Evolutionary conservation across 2,888 invertebrate species (phyloP), one percentile per base, ranked within the genome.

Genomic region (Alcis repandata): DNA sequence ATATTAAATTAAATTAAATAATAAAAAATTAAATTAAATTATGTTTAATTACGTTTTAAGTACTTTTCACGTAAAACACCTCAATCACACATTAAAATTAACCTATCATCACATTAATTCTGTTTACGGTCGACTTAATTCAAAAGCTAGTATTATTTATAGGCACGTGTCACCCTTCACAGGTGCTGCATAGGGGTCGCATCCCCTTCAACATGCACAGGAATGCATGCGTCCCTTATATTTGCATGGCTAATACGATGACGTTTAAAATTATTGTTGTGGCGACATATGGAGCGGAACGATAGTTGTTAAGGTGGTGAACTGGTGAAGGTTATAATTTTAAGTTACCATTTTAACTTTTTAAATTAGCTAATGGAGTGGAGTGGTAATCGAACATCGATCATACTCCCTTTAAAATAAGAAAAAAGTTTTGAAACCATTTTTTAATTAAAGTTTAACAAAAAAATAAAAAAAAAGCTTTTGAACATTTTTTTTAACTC

Each of bases 231-330:
- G 59, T 80, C 88, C 86, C 84, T 76, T 72, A 79, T 87, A 82
- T 86, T 87, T 88, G 90, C 91, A 91, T 92, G 86, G 86, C 90
- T 91, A 91, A 92, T 89, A 81, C 84, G 91, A 91, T 92, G 91
- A 91, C 86, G 80, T 83, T 86, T 80, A 73, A 80, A 83, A 85
- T 74, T 56, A 56, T 56, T 13, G 73, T 71, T 79, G 79, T 84
- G 77, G 68, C 71, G 76, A 79, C 90, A 91, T 82, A 87, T 90
- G 90, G 88, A 71, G 63, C 59, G 60, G 70, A 63, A 69, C 48
- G 68, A 61, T 66, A 60, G 51, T 69, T 49, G 65, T 45, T 64
- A 64, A 41, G 36, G 51, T 51, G 36, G 36, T 9, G 36, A 17
- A 51, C n/a, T n/a, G n/a, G n/a, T n/a, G n/a, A 17, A 2, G 36